Percentiles rank a stretch among this genome's conserved stretches.
Evolutionary conservation across 2,797 vertebrate species (phyloP).

Genomic region (Lerista edwardsae): DNA sequence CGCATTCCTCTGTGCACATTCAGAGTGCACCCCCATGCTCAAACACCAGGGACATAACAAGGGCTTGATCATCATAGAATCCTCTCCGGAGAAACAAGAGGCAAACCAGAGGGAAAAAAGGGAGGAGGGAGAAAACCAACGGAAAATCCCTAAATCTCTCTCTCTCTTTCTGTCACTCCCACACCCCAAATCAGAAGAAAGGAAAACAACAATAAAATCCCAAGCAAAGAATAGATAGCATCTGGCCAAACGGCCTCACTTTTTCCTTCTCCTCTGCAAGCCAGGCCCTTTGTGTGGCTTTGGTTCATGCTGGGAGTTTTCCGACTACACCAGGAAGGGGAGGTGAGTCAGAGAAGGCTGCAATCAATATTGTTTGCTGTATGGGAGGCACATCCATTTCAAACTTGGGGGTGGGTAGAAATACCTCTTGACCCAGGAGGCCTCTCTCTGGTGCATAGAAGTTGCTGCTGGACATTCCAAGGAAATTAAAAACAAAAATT

Average conservation of each 20-base stretch:
- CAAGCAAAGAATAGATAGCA: background rate
- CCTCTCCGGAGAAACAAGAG: background rate
- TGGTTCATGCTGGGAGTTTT: background rate
- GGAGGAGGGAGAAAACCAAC: background rate
- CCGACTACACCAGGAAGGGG: slow-evolving; percentile 56
- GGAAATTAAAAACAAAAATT: background rate
- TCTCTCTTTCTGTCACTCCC: background rate
- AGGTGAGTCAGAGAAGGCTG: slow-evolving; percentile 57
- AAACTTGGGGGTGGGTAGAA: background rate
- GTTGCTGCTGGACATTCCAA: background rate
- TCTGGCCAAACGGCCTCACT: background rate
- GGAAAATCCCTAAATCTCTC: background rate
- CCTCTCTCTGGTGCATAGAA: background rate
- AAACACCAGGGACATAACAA: background rate
- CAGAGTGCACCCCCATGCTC: background rate
- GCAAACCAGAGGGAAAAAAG: background rate
- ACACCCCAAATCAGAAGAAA: background rate
- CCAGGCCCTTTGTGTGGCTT: background rate
- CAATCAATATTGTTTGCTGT: slow-evolving; percentile 11
- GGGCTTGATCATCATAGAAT: background rate
- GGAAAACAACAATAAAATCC: background rate
- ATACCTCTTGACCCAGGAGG: background rate
- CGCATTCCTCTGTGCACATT: background rate
- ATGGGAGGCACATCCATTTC: background rate
- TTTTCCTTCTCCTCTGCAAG: slow-evolving; percentile 8